Evolutionary conservation across 2,888 invertebrate genomes (phyloP).

Genomic region (Mythimna pallens): DNA sequence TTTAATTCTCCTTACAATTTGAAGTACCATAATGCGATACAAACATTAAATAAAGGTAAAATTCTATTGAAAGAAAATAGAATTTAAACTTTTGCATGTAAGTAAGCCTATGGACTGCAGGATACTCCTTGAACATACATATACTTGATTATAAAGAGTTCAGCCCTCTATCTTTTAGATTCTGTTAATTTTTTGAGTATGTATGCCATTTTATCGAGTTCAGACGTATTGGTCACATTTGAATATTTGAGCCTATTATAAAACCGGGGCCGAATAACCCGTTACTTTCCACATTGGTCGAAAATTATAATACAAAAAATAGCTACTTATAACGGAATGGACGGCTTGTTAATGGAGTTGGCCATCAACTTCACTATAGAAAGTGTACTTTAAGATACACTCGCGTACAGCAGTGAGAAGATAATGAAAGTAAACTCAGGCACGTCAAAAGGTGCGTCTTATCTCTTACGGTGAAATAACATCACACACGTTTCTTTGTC

Average conservation of each 20-base stretch:
- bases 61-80: too few relatives aligned
- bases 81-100: too few relatives aligned
- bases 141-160: too few relatives aligned
- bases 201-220: not conserved
- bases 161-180: not conserved
- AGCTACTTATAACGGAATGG: slow-evolving; percentile 58
- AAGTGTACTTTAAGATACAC: slow-evolving; percentile 41
- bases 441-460: slow-evolving; percentile 3
- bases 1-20: too few relatives aligned
- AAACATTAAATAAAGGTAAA: too few relatives aligned
- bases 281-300: slow-evolving; percentile 56
- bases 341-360: slow-evolving; percentile 44
- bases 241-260: not conserved
- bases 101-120: too few relatives aligned
- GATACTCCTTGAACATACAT: too few relatives aligned
- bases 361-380: slow-evolving; percentile 58
- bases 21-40: too few relatives aligned
- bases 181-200: not conserved
- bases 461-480: not conserved
- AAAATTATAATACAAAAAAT: slow-evolving; percentile 60
- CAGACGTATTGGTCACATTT: not conserved
- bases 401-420: slow-evolving; percentile 29
- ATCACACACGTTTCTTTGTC: slow-evolving; percentile 9
- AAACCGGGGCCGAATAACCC: slow-evolving; percentile 11
- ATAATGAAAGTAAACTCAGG: slow-evolving; percentile 24